Evolutionary conservation across 1,140 invertebrate species (phyloP).

Genomic region (Drosophila hydei): DNA sequence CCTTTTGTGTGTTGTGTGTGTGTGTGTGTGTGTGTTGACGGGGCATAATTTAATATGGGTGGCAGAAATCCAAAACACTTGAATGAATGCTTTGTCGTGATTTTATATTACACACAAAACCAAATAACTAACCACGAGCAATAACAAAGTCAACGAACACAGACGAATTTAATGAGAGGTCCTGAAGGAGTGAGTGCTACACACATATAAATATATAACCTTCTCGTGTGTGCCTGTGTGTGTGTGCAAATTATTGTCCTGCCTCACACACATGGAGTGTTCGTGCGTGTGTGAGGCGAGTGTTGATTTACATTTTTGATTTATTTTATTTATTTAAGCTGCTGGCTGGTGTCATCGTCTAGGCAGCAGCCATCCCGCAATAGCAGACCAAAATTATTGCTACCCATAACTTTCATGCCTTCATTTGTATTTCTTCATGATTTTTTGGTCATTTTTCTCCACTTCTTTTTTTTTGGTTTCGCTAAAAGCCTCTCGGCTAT

Average conservation of each 20-base stretch:
- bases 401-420: slow-evolving; percentile 65
- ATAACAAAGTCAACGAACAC: slow-evolving; percentile 55
- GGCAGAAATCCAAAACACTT: slow-evolving; percentile 64
- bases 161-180: slow-evolving; percentile 70
- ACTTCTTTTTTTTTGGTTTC: slow-evolving; percentile 12
- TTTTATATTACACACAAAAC: slow-evolving; percentile 60
- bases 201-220: neutral
- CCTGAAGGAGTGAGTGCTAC: slow-evolving; percentile 12
- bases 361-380: slow-evolving; percentile 49
- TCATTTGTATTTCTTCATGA: slow-evolving; percentile 57
- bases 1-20: slow-evolving; percentile 46
- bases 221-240: slow-evolving; percentile 5
- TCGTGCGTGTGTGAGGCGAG: slow-evolving; percentile 30
- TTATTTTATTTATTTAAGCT: slow-evolving; percentile 82
- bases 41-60: slow-evolving; percentile 74
- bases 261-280: slow-evolving; percentile 17
- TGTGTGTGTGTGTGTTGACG: slow-evolving; percentile 40
- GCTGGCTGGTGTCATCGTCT: slow-evolving; percentile 57
- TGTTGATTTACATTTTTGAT: slow-evolving; percentile 82
- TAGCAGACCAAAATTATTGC: slow-evolving; percentile 57
- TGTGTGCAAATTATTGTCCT: slow-evolving; percentile 68
- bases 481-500: slow-evolving; percentile 37
- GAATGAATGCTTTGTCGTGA: slow-evolving; percentile 70
- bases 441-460: slow-evolving; percentile 42
- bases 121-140: slow-evolving; percentile 68